A percentile compares a stretch with the other conserved stretches of the same genome.
Conservation (phyloP, 1,140 invertebrate species). For the Micrasema minimum region DNA sequence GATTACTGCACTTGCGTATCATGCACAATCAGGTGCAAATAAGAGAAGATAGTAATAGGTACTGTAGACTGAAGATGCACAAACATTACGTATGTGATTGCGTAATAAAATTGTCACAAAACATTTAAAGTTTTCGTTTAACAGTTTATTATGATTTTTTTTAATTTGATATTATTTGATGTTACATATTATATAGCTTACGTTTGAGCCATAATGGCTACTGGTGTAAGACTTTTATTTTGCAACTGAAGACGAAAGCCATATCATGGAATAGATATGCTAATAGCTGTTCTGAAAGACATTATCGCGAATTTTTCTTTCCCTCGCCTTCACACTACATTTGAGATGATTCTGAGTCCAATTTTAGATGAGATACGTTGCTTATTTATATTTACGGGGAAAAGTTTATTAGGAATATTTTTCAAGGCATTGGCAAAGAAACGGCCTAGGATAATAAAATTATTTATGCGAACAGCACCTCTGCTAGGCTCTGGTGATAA, state of each 20-base stretch:
- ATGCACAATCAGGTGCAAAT: too few species aligned
- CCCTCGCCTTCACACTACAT: slow-evolving; percentile 49
- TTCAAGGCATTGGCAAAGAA: slow-evolving; percentile 48
- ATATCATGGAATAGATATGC: slow-evolving; percentile 25
- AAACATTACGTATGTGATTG: too few species aligned
- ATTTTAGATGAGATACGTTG: slow-evolving; percentile 29
- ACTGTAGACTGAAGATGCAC: too few species aligned
- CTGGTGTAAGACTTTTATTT: neutral
- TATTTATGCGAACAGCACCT: slow-evolving; percentile 31
- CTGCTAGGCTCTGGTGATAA: slow-evolving; percentile 7
- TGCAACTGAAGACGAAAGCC: neutral
- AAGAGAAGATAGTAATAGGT: too few species aligned
- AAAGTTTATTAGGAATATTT: slow-evolving; percentile 54
- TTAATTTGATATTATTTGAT: too few species aligned
- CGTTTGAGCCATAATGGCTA: neutral
- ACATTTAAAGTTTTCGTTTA: too few species aligned
- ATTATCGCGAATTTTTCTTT: slow-evolving; percentile 53
- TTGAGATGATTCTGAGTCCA: slow-evolving; percentile 47
- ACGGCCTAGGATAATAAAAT: slow-evolving; percentile 43
- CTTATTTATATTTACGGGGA: slow-evolving; percentile 45
- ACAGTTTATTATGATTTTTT: too few species aligned
- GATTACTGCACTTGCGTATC: too few species aligned
- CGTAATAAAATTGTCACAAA: too few species aligned
- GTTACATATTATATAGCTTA: slow-evolving; percentile 3
- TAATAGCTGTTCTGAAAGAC: slow-evolving; percentile 52